These are phyloP conservation scores for Sarcophaga carnaria DNA, from an alignment of 2,888 invertebrate genomes.

Conservation along the genomic window DNA sequence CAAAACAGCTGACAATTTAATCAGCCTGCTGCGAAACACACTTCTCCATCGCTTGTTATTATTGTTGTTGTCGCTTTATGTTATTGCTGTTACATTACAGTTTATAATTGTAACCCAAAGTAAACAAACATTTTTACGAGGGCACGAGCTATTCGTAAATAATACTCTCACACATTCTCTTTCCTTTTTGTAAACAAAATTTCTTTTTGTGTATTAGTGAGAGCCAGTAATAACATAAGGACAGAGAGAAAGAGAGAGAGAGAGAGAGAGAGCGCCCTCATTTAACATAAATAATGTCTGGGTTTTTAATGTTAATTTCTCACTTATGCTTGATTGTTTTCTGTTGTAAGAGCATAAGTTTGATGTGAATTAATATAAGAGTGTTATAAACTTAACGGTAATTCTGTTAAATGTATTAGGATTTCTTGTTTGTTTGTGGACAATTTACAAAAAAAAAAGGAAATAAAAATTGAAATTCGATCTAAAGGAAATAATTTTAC, in stretches of 20 bases:
- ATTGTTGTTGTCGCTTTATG: slow-evolving; percentile 18
- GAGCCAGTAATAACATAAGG: slow-evolving; percentile 11
- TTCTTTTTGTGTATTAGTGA: background rate
- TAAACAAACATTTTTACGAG: slow-evolving; percentile 62
- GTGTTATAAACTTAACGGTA: slow-evolving; percentile 44
- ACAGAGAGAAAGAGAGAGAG: background rate
- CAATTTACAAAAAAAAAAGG: background rate
- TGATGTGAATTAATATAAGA: background rate
- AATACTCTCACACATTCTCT: slow-evolving; percentile 11
- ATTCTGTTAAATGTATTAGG: background rate
- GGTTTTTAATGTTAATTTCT: slow-evolving; percentile 20
- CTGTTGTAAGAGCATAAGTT: slow-evolving; percentile 5
- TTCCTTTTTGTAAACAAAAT: background rate
- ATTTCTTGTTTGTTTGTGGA: background rate
- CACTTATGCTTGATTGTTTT: slow-evolving; percentile 20
- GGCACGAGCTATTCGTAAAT: slow-evolving; percentile 61
- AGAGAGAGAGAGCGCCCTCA: background rate
- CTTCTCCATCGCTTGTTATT: background rate
- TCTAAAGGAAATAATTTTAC: too few species aligned
- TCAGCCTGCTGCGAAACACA: slow-evolving; percentile 30
- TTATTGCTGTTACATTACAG: background rate
- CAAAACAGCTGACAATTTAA: slow-evolving; percentile 60
- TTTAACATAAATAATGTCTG: slow-evolving; percentile 23
- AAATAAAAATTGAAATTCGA: background rate
- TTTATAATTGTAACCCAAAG: slow-evolving; percentile 54